These are phyloP conservation scores for Andinoacara biseriatus DNA, from an alignment of 2,113 vertebrate species.

Conservation along the genomic window DNA sequence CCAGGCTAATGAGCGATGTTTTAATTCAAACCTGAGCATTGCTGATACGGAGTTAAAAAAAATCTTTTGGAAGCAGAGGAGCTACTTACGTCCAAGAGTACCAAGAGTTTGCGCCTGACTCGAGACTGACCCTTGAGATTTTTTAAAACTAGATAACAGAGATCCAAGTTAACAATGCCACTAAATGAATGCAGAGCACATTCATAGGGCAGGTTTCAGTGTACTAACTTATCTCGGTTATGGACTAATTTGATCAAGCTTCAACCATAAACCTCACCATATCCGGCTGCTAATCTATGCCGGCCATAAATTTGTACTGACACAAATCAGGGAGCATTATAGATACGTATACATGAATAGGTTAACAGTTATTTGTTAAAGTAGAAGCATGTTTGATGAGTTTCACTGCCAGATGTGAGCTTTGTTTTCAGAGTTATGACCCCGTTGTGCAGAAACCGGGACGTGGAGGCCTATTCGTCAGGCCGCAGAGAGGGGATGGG, in stretches of 20 bases:
- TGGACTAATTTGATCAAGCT: slow-evolving; percentile 16
- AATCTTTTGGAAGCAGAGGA: neutral
- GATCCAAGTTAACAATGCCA: neutral
- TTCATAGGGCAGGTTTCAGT: neutral
- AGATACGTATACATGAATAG: slow-evolving; percentile 31
- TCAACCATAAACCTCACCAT: neutral
- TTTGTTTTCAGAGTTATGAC: slow-evolving; percentile 49
- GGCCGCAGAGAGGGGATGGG: slow-evolving; percentile 19
- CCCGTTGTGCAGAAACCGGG: slow-evolving; percentile 22
- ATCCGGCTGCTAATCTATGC: slow-evolving; percentile 24
- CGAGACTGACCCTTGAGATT: neutral
- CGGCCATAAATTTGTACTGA: slow-evolving; percentile 24
- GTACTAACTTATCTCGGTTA: neutral
- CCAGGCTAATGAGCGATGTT: slow-evolving; percentile 1
- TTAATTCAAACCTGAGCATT: slow-evolving; percentile 20
- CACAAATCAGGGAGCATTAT: slow-evolving; percentile 45
- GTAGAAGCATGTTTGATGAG: slow-evolving; percentile 15
- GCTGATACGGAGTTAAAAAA: slow-evolving; percentile 11
- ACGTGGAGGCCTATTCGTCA: slow-evolving; percentile 47
- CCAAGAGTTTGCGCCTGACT: no score
- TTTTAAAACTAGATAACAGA: neutral
- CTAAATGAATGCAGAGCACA: neutral
- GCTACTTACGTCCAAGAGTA: neutral
- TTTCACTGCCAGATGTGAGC: slow-evolving; percentile 25
- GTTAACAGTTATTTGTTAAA: slow-evolving; percentile 41